Percentiles rank a stretch among this genome's conserved stretches.
phyloP scores from a whole-genome alignment of 1,140 invertebrate genomes.

The Halesus radiatus region DNA sequence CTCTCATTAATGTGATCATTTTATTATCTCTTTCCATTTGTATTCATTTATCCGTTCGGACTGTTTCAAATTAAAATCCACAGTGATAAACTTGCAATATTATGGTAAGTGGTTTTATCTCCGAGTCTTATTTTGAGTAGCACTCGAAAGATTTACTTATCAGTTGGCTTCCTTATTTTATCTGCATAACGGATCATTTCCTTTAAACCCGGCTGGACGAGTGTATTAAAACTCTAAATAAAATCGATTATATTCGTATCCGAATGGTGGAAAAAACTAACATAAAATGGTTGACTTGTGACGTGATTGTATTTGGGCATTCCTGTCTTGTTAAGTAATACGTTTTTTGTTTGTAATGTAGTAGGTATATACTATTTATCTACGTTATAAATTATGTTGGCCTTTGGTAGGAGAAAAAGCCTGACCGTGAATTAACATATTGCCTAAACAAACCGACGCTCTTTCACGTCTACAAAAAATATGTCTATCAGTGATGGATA shows the following conservation, averaged over 20 bases:
- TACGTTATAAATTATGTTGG: slow-evolving; percentile 33
- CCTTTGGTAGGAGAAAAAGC: slow-evolving; percentile 20
- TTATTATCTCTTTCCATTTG: no score
- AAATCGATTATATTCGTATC: neutral
- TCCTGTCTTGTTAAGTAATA: slow-evolving; percentile 36
- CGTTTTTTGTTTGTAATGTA: slow-evolving; percentile 38
- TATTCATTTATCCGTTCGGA: no score
- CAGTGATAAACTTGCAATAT: no score
- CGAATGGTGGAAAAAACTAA: neutral
- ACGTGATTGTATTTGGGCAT: slow-evolving; percentile 28
- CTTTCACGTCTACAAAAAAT: slow-evolving; percentile 25
- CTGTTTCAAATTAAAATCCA: no score
- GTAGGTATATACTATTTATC: neutral
- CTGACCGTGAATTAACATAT: slow-evolving; percentile 39
- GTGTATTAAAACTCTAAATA: slow-evolving; percentile 2
- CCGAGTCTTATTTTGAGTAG: no score
- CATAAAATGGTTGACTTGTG: slow-evolving; percentile 22
- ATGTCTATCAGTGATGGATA: slow-evolving; percentile 38
- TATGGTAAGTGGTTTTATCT: no score
- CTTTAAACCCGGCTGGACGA: no score
- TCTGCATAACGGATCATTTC: no score
- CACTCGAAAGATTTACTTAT: no score
- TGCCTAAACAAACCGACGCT: slow-evolving; percentile 41
- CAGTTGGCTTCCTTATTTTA: no score
- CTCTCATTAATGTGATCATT: no score